phyloP scores from a whole-genome alignment of 2,113 vertebrate genomes.

The Carassius carassius region DNA sequence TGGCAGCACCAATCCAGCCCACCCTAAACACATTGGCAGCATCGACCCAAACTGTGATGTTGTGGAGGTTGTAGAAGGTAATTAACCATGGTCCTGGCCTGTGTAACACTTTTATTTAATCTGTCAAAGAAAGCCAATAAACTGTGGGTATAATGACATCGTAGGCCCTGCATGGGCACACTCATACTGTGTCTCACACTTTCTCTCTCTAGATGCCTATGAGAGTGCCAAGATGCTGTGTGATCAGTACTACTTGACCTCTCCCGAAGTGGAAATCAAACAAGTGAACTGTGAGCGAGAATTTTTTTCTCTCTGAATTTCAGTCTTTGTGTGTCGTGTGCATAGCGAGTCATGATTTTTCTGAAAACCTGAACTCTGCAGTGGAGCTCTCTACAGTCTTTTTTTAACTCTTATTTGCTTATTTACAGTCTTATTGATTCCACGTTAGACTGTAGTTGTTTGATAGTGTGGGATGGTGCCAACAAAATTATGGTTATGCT shows the following conservation, averaged over 20 bases:
- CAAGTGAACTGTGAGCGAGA: constrained; percentile 87
- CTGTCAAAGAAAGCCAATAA: neutral
- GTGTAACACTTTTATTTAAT: neutral
- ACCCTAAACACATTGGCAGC: constrained; percentile 94
- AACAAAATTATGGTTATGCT: neutral
- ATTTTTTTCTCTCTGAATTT: constrained; percentile 5
- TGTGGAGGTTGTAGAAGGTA: constrained; percentile 92
- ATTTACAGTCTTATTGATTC: neutral
- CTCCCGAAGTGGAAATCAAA: constrained; percentile 88
- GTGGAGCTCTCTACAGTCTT: neutral
- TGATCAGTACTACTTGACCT: constrained; percentile 95
- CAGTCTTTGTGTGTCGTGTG: constrained; percentile 30
- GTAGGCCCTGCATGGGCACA: neutral
- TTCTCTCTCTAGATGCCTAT: constrained; percentile 85
- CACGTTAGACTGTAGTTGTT: neutral
- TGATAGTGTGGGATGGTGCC: neutral
- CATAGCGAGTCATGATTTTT: constrained; percentile 18
- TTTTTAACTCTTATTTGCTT: neutral
- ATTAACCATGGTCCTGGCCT: neutral
- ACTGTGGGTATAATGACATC: neutral
- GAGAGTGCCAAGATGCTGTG: constrained; percentile 92
- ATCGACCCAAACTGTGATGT: constrained; percentile 96
- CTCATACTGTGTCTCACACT: constrained; percentile 12
- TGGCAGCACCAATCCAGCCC: constrained; percentile 83
- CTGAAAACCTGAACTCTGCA: neutral